Evolutionary conservation across 2,888 invertebrate genomes (phyloP), one percentile per base, ranked within the genome.

Genomic region (Chromoteleia sp.): DNA sequence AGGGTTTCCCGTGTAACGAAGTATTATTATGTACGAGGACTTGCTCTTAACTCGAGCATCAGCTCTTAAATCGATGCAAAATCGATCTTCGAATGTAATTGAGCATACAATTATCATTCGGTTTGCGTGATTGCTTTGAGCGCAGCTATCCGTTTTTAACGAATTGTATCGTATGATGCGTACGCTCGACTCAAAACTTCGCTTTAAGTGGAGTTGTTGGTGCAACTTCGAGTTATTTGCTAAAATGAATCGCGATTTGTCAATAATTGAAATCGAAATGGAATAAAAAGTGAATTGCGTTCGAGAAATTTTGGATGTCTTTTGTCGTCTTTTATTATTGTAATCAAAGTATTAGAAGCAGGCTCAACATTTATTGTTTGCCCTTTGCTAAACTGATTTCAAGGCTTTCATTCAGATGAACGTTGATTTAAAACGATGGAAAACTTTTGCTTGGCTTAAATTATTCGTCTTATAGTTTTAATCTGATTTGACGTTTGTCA

Each of bases 21-120:
- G 43, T 61, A 67, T 65, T 30, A 65, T 63, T 74, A 21, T 54
- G 2, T 10, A 45, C 43, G 50, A 54, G 43, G 14, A 61, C 41
- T 43, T 52, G 41, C 58, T 59, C 48, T 59, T 15, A 7, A 19
- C 12, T 17, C 33, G 65, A 56, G 70, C 43, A 12, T 63, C n/a
- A 19, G 25, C 41, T n/a, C 10, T 14, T 29, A 10, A 65, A 59
- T 41, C 33, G 12, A 59, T 7, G 52, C 6, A 30, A 41, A 61
- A 14, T 61, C 25, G 15, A 17, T 30, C 61, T 36, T 52, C 30
- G 43, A 39, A 73, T 54, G 30, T 15, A 33, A 39, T 48, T 19
- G 5, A 39, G 39, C 25, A 15, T 43, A 25, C 39, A 29, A 68
- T 56, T 36, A 36, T 52, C 61, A 21, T 65, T 65, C 30, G 10